Conservation (phyloP, 2,113 vertebrate genomes). For the Pitta sordida region DNA sequence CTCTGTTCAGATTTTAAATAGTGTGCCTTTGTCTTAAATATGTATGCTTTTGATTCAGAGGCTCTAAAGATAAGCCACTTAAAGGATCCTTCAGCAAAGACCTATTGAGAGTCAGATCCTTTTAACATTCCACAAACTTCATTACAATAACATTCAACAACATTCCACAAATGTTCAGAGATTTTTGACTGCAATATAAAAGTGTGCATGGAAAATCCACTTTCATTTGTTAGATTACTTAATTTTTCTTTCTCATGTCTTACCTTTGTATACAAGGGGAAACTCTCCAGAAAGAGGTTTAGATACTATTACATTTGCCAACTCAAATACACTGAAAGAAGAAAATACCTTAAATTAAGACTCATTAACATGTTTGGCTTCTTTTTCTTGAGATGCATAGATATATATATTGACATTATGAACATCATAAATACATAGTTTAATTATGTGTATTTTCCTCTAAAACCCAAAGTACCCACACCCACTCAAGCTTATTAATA, state of each 20-base stretch:
- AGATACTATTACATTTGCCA: background rate
- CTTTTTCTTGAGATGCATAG: background rate
- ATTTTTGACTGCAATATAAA: background rate
- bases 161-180: background rate
- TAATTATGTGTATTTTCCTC: background rate
- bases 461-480: background rate
- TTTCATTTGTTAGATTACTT: background rate
- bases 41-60: background rate
- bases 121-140: background rate
- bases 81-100: background rate
- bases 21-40: too few relatives aligned
- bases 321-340: background rate
- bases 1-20: background rate
- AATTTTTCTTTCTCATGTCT: background rate
- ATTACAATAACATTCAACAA: background rate
- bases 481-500: background rate
- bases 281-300: background rate
- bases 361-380: background rate
- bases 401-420: background rate
- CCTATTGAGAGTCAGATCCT: background rate
- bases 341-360: background rate
- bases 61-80: background rate
- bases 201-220: background rate
- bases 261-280: background rate
- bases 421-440: background rate